Evolutionary conservation across 2,797 vertebrate genomes (phyloP).

Genomic region (Myiothlypis coronata): DNA sequence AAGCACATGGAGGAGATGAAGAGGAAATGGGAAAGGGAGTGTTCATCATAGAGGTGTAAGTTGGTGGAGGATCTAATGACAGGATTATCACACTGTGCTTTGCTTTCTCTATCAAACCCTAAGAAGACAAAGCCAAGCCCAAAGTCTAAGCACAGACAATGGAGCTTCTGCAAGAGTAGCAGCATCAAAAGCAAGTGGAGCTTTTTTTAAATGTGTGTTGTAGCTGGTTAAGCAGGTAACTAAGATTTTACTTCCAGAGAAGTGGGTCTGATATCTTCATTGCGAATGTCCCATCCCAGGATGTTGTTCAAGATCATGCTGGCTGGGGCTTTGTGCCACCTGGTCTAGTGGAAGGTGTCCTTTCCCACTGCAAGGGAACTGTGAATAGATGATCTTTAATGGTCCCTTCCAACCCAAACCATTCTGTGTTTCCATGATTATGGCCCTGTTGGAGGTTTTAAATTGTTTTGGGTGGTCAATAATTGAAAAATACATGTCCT

Average conservation of each 20-base stretch:
- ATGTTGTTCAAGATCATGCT: neutral
- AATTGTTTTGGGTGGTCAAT: neutral
- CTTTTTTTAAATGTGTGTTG: neutral
- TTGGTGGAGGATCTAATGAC: neutral
- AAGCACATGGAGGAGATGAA: neutral
- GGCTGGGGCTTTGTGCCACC: neutral
- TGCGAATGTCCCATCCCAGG: neutral
- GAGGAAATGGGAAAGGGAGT: neutral
- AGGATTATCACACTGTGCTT: neutral
- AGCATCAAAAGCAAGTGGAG: neutral
- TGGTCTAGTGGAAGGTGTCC: neutral
- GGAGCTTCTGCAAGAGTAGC: neutral
- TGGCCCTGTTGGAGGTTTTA: neutral
- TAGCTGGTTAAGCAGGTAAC: neutral
- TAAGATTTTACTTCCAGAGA: neutral
- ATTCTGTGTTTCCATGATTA: neutral
- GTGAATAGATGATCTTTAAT: neutral
- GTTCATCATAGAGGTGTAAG: neutral
- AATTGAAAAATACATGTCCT: neutral
- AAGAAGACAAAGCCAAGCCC: neutral
- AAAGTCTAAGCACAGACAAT: neutral
- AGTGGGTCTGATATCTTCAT: neutral
- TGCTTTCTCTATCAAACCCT: neutral
- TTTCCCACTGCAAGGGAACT: fast-evolving
- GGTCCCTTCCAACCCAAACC: neutral